Conservation (phyloP, 2,113 vertebrate species). For the Lathamus discolor region DNA sequence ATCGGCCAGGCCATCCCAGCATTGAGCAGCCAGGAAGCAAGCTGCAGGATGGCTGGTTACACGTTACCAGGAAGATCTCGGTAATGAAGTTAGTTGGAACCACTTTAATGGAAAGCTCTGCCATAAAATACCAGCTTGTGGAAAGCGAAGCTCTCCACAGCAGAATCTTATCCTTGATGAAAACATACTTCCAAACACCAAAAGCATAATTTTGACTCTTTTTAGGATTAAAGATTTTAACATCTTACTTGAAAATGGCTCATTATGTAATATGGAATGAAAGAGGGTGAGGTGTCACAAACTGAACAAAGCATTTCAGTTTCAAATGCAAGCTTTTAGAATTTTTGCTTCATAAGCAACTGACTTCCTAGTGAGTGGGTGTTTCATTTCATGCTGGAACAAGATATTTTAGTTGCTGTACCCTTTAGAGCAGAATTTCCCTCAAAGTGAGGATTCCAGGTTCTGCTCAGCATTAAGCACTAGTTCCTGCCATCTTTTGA, state of each 20-base stretch:
- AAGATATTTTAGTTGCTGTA: conserved; percentile 1
- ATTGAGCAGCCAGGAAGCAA: neutral
- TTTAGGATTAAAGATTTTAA: conserved; percentile 7
- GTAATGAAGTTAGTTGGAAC: neutral
- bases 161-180: neutral
- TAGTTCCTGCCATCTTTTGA: neutral
- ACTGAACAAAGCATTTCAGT: conserved; percentile 1
- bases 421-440: conserved; percentile 21
- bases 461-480: neutral
- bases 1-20: neutral
- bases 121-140: neutral
- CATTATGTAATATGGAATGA: neutral
- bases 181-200: neutral
- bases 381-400: neutral
- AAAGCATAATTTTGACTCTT: neutral
- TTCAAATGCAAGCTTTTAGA: conserved; percentile 10
- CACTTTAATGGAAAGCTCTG: neutral
- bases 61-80: neutral
- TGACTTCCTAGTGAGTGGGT: conserved; percentile 4
- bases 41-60: neutral
- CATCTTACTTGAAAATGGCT: neutral
- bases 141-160: neutral
- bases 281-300: neutral
- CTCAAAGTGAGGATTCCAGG: neutral
- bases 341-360: conserved; percentile 35